Base-by-base conservation (phyloP, 2,888 invertebrate genomes). In the Pollenia labialis region DNA sequence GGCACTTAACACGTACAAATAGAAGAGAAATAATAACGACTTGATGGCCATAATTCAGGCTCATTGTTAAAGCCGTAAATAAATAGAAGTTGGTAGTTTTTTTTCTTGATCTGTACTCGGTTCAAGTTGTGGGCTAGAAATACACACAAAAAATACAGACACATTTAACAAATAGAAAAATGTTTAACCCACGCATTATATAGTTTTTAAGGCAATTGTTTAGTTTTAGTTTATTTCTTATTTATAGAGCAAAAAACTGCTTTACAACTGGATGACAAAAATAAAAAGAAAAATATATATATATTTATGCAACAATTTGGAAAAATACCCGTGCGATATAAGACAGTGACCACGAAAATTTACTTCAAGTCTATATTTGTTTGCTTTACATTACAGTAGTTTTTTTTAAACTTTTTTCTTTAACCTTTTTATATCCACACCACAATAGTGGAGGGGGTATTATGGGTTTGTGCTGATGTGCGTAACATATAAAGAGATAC, bases 101-200 rank as follows among this genome's bases (percentile, higher is more conserved):
- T 54, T 46, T 32, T 64, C n/a, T 32, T 46, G 11, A 46, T 10
- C 60, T 46, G 9, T 16, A 46, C 16, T 18, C 3, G 18, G 54
- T 72, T 58, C 50, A 42, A 68, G 50, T 79, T 77, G 72, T 66
- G 77, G 64, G 58, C 48, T 64, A 77, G 60, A 42, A 52, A 32
- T 6, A 48, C 10, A 79, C 14, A 48, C 66, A 68, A 7, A 68
- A 68, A 11, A 76, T 6, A 52, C 52, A 18, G 1, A 58, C 42
- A 68, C 18, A 66, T 32, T 64, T 1, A 62, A 18, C 32, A 62
- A 60, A 44, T 14, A 66, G 50, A 64, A 81, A 81, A 81, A 81
- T 85, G 54, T 72, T 72, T 60, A 85, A 66, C 85, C 85, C 85
- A 81, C 85, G 81, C 81, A 85, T 42, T 81, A 74, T 68, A 79